Evolutionary conservation across 2,113 vertebrate genomes (phyloP).

Genomic region (Lota lota): DNA sequence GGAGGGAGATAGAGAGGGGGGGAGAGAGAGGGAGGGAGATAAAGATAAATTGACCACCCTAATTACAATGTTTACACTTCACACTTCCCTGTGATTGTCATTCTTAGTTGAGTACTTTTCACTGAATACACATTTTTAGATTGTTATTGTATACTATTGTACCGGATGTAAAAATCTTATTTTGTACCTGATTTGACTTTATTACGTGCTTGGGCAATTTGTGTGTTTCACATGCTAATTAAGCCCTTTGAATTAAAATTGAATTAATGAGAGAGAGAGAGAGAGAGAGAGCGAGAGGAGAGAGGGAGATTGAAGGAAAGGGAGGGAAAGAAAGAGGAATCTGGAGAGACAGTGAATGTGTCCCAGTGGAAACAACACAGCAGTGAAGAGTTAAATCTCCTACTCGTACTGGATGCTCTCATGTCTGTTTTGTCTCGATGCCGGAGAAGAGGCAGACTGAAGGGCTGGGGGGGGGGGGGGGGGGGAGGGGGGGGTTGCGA

Average conservation of each 20-base stretch:
- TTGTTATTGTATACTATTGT: too few relatives aligned
- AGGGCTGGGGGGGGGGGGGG: too few relatives aligned
- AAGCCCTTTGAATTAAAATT: too few relatives aligned
- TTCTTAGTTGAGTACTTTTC: neutral
- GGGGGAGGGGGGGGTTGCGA: too few relatives aligned
- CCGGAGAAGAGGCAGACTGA: conserved; percentile 42
- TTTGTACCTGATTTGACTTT: too few relatives aligned
- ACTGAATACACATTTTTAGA: too few relatives aligned
- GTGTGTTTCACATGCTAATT: too few relatives aligned
- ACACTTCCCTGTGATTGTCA: conserved; percentile 70
- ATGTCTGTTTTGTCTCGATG: neutral
- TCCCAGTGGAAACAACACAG: neutral
- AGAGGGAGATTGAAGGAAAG: conserved; percentile 7
- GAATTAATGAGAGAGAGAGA: too few relatives aligned
- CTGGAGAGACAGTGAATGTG: neutral
- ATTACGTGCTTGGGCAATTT: too few relatives aligned
- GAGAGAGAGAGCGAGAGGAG: conserved; percentile 7
- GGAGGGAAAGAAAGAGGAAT: conserved; percentile 16
- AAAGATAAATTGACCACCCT: conserved; percentile 9
- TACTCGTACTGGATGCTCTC: neutral
- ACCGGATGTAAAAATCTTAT: too few relatives aligned
- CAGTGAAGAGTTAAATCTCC: neutral
- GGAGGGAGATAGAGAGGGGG: too few relatives aligned
- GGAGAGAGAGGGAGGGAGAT: too few relatives aligned
- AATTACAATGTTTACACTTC: conserved; percentile 65